Conservation (phyloP, 1,140 invertebrate species). For the Pogonomyrmex barbatus region DNA sequence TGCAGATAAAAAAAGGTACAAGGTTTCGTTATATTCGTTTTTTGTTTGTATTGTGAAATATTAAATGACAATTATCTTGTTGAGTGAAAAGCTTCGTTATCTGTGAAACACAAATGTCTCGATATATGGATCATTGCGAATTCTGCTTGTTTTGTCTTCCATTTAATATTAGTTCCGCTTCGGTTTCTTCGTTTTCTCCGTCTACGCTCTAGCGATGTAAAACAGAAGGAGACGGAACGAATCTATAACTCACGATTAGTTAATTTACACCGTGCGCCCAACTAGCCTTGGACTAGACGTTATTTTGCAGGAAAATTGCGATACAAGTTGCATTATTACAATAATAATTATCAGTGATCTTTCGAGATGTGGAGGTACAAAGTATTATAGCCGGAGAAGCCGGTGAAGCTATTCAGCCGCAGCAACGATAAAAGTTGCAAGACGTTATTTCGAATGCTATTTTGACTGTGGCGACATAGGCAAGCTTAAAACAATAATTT, state of each 20-base stretch:
- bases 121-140: neutral
- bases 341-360: slow-evolving; percentile 29
- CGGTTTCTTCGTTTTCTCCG: neutral
- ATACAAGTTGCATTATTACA: slow-evolving; percentile 35
- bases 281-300: neutral
- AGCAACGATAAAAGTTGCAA: neutral
- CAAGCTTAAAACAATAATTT: slow-evolving; percentile 11
- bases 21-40: neutral
- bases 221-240: neutral
- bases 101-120: neutral
- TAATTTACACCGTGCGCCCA: slow-evolving; percentile 5
- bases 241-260: neutral
- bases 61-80: neutral
- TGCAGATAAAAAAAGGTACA: neutral
- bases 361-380: neutral
- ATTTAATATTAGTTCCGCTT: neutral
- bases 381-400: neutral
- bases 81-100: neutral
- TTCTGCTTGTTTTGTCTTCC: neutral
- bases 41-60: neutral
- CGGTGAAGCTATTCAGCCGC: neutral
- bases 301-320: slow-evolving; percentile 11
- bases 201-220: neutral
- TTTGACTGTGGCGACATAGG: neutral
- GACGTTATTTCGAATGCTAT: slow-evolving; percentile 1